Evolutionary conservation across 2,888 invertebrate genomes (phyloP), one percentile per base, ranked within the genome.

Genomic region (Prosapia bicincta): DNA sequence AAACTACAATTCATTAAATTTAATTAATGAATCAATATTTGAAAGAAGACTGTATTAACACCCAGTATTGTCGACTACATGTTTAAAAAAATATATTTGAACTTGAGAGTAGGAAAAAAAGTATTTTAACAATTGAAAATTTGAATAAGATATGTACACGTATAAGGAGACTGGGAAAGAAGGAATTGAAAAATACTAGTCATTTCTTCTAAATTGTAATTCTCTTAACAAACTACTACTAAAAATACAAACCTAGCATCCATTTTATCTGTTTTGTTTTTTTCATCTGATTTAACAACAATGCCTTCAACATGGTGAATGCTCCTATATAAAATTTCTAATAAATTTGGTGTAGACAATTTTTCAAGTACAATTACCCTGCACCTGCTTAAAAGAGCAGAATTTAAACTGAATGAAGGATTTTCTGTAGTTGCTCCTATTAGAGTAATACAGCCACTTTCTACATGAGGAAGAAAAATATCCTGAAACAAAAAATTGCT

Each of bases 361-460:
- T 94, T 94, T 79, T 93, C 89, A 83, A 93, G 85, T 0, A 92
- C 90, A 77, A 94, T 88, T 1, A 95, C 93, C 79, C 92, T 87
- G 82, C 94, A 94, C 26, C 95, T 88, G 83, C 93, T 94, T 10
- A 95, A 85, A 32, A 95, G 84, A 0, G 95, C 94, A 79, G 90
- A 90, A 84, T 95, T 95, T 70, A 95, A 88, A 81, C 90, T 91
- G 83, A 94, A 95, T 0, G 94, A 94, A n/a, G 95, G 95, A 84
- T 95, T 95, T 84, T 95, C 95, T 54, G 95, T 95, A 0, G 95
- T 95, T 0, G 95, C 95, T 28, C 95, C 95, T 76, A 95, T 89
- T 76, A 95, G 85, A 66, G 88, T 90, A 43, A 95, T 90, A 26
- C 77, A 73, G 26, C 95, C 95, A 84, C 89, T 91, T 84, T 95